These are phyloP conservation scores for Crossaster papposus DNA, from an alignment of 53 echinoderm and acorn worm genomes.

Conservation along the genomic window DNA sequence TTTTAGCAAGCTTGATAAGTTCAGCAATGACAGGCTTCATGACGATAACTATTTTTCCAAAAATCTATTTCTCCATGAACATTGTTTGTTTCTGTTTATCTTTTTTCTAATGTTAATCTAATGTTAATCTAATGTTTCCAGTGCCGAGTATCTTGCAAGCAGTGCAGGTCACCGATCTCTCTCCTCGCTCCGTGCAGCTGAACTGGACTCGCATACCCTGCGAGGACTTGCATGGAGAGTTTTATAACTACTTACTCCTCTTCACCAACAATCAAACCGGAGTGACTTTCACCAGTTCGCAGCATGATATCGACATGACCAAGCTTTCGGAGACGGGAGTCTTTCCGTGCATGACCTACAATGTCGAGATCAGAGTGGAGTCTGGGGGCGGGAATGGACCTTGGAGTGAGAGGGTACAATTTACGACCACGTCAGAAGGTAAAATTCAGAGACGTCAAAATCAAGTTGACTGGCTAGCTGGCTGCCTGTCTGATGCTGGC, in stretches of 20 bases:
- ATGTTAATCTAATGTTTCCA: no score
- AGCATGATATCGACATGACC: not conserved
- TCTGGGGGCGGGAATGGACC: not conserved
- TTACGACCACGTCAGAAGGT: slow-evolving; percentile 10
- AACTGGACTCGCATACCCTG: slow-evolving; percentile 26
- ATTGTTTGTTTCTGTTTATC: not conserved
- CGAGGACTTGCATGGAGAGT: slow-evolving; percentile 18
- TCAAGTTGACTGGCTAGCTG: no score
- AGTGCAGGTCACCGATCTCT: not conserved
- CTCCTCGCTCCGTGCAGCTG: not conserved
- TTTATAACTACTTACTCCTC: not conserved
- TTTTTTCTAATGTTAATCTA: not conserved
- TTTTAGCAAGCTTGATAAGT: no score
- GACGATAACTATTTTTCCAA: no score
- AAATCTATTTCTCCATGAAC: no score
- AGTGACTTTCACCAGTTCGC: no score
- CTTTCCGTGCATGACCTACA: not conserved
- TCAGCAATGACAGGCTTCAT: no score
- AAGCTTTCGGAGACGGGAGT: not conserved
- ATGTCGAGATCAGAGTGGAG: not conserved
- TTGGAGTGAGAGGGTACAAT: not conserved
- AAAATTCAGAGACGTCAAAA: no score
- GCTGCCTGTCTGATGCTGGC: no score
- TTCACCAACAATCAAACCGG: slow-evolving; percentile 29
- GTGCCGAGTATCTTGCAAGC: slow-evolving; percentile 14